Percentiles rank a stretch among this genome's conserved stretches.
Evolutionary conservation across 2,797 vertebrate genomes (phyloP).

Genomic region (Huso huso): DNA sequence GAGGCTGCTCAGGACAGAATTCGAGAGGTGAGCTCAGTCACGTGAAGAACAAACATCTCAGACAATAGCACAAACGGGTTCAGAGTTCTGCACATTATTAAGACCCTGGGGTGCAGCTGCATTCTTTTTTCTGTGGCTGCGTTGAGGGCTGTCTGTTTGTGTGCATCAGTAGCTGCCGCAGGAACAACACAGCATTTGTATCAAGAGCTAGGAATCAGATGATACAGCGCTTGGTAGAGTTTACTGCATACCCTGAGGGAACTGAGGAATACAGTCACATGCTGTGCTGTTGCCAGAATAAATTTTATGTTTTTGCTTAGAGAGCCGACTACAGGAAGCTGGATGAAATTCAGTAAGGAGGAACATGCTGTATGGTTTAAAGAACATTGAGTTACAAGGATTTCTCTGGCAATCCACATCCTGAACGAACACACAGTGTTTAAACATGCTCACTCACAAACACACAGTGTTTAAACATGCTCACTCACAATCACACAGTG

Average conservation of each 20-base stretch:
- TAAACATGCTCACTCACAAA: too few species aligned
- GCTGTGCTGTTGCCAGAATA: not conserved
- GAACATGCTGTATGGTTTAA: not conserved
- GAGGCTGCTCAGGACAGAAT: conserved; percentile 78
- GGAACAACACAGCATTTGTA: not conserved
- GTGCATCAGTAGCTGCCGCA: not conserved
- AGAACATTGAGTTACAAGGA: not conserved
- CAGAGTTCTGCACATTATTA: too few species aligned
- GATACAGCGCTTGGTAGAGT: not conserved
- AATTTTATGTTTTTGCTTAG: not conserved
- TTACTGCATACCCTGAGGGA: not conserved
- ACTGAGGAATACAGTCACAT: not conserved
- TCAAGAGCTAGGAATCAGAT: not conserved
- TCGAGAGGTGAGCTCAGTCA: conserved; percentile 64
- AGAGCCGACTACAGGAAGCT: not conserved
- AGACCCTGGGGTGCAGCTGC: not conserved
- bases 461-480: too few species aligned
- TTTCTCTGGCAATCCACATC: too few species aligned
- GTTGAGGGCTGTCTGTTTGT: not conserved
- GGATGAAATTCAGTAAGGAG: not conserved
- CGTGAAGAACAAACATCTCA: too few species aligned
- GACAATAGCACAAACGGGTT: too few species aligned
- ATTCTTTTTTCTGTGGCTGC: not conserved
- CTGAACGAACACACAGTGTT: too few species aligned
- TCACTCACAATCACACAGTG: too few species aligned